Percentiles rank a stretch among this genome's conserved stretches.
phyloP scores from a whole-genome alignment of 2,888 invertebrate genomes.

The Orchesella flavescens region DNA sequence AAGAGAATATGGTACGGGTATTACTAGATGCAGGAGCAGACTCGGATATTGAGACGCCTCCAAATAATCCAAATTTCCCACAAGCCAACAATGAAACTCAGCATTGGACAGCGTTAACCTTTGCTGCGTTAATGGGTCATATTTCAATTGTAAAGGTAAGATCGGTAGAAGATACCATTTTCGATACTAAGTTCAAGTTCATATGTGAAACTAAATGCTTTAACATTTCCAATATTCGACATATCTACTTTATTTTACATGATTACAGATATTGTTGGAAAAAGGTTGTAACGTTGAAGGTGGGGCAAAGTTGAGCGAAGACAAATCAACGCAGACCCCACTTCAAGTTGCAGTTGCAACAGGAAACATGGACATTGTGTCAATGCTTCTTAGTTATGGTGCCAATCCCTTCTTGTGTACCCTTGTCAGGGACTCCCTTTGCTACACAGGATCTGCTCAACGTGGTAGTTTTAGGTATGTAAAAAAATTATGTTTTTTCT shows the following conservation, averaged over 20 bases:
- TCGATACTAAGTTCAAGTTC: not conserved
- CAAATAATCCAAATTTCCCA: conserved; percentile 74
- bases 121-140: conserved; percentile 79
- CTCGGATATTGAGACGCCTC: conserved; percentile 86
- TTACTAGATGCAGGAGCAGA: conserved; percentile 86
- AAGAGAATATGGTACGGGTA: conserved; percentile 84
- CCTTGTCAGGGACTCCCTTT: conserved; percentile 86
- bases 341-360: conserved; percentile 89
- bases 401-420: conserved; percentile 92
- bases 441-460: conserved; percentile 89
- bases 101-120: conserved; percentile 91
- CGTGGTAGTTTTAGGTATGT: conserved; percentile 85
- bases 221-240: too few species aligned
- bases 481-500: conserved; percentile 49
- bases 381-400: conserved; percentile 85
- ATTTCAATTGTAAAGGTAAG: conserved; percentile 75
- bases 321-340: conserved; percentile 90
- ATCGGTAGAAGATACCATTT: conserved; percentile 74
- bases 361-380: conserved; percentile 86
- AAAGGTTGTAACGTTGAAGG: conserved; percentile 90
- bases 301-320: conserved; percentile 86
- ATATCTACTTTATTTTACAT: conserved; percentile 2
- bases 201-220: too few species aligned
- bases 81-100: conserved; percentile 80
- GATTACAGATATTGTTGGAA: conserved; percentile 80